A percentile compares a stretch with the other conserved stretches of the same genome.
Evolutionary conservation across 2,797 vertebrate species (phyloP).

Genomic region (Crypturellus tataupa): DNA sequence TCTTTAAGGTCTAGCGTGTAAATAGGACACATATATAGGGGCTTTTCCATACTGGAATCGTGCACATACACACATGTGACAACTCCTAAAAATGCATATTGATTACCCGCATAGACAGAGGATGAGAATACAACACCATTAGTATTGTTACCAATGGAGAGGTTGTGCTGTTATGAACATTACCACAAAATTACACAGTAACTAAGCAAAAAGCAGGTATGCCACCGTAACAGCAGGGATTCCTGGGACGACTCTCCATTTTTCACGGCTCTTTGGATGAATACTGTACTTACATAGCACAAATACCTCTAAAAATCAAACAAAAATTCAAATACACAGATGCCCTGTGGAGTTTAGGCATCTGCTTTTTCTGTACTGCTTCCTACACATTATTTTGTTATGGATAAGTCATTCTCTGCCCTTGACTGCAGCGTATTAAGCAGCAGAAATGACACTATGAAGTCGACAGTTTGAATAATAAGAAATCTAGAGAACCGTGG

Average conservation of each 20-base stretch:
- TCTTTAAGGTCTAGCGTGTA: not conserved
- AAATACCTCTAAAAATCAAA: not conserved
- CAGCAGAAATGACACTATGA: not conserved
- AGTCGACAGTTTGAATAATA: not conserved
- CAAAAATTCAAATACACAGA: not conserved
- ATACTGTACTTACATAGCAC: not conserved
- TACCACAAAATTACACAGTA: not conserved
- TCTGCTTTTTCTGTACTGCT: not conserved
- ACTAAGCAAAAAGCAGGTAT: not conserved
- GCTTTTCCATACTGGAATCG: not conserved
- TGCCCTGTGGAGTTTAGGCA: not conserved
- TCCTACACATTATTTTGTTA: not conserved
- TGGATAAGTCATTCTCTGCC: not conserved
- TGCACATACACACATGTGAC: not conserved
- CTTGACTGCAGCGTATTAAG: not conserved
- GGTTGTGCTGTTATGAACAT: not conserved
- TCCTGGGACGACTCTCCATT: not conserved
- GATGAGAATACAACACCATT: not conserved
- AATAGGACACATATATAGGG: not conserved
- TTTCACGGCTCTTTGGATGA: constrained; percentile 21
- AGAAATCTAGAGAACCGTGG: not conserved
- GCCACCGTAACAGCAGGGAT: not conserved
- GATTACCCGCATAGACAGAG: not conserved
- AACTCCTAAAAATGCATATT: not conserved
- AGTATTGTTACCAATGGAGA: not conserved